Percentiles rank a stretch among this genome's conserved stretches.
Evolutionary conservation across 2,113 vertebrate species (phyloP).

Genomic region (Heterotilapia buettikoferi): DNA sequence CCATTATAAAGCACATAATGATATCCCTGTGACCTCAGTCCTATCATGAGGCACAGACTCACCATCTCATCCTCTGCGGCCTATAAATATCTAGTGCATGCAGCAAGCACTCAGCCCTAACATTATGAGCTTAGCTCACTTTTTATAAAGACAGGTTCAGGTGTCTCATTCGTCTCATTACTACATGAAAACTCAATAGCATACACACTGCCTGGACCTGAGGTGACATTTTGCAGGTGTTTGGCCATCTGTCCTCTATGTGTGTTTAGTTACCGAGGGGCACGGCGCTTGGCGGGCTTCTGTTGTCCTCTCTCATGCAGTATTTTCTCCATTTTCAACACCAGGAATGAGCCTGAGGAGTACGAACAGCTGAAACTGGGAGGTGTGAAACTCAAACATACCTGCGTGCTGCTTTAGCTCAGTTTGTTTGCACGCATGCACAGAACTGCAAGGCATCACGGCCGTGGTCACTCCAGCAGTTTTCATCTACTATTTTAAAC

Average conservation of each 20-base stretch:
- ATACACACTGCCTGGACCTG: not conserved
- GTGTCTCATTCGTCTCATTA: not conserved
- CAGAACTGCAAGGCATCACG: not conserved
- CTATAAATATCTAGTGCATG: constrained; percentile 25
- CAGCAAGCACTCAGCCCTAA: not conserved
- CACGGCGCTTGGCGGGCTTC: not conserved
- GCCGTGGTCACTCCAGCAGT: not conserved
- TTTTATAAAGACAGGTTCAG: not conserved
- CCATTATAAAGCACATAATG: constrained; percentile 15
- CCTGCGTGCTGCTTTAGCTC: not conserved
- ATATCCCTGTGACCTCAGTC: constrained; percentile 28
- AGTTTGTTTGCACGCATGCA: not conserved
- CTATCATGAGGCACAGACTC: constrained; percentile 12
- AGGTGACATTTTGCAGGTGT: not conserved
- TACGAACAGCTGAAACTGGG: not conserved
- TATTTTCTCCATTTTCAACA: not conserved
- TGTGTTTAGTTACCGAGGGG: not conserved
- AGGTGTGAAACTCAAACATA: not conserved
- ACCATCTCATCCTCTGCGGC: constrained; percentile 16
- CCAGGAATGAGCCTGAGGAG: not conserved
- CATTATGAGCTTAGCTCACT: not conserved
- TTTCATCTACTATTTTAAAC: not conserved
- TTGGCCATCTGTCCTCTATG: not conserved
- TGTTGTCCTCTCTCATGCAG: not conserved
- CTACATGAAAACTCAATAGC: not conserved